Conservation (phyloP, 53 echinoderm and acorn worm genomes). For the Arbacia lixula region DNA sequence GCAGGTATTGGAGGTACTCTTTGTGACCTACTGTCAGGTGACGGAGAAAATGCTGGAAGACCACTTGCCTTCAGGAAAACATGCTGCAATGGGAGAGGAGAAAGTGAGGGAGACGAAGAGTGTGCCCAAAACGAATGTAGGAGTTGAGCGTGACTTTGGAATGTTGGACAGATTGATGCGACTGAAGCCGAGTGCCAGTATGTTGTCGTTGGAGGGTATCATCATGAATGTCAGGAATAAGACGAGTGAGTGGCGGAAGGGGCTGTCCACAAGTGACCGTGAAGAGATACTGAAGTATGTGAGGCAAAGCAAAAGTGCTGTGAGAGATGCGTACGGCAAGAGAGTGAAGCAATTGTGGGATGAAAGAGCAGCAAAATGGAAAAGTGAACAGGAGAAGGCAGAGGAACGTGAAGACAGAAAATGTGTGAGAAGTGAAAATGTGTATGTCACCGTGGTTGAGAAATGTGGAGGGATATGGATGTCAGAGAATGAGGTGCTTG, state of each 20-base stretch:
- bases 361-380: constrained; percentile 5
- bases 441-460: constrained; percentile 1
- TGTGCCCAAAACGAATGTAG: constrained; percentile 67
- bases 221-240: constrained; percentile 56
- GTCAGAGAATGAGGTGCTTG: constrained; percentile 19
- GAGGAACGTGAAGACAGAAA: constrained; percentile 4
- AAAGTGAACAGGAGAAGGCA: constrained; percentile 23
- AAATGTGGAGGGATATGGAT: constrained; percentile 46
- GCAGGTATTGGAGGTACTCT: constrained; percentile 20
- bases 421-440: constrained; percentile 9
- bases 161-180: constrained; percentile 71
- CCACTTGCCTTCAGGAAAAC: constrained; percentile 42
- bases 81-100: constrained; percentile 48
- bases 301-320: constrained; percentile 6
- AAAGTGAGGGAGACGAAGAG: constrained; percentile 52
- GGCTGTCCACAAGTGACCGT: constrained; percentile 1
- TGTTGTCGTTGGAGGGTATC: constrained; percentile 50
- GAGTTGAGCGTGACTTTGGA: constrained; percentile 65
- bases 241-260: constrained; percentile 56
- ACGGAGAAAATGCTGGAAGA: constrained; percentile 18
- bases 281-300: constrained; percentile 46
- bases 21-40: constrained; percentile 1
- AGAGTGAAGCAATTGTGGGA: constrained; percentile 26
- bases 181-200: constrained; percentile 57
- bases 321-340: constrained; percentile 29